Conservation (phyloP, 1,140 invertebrate species). For the Atta cephalotes region DNA sequence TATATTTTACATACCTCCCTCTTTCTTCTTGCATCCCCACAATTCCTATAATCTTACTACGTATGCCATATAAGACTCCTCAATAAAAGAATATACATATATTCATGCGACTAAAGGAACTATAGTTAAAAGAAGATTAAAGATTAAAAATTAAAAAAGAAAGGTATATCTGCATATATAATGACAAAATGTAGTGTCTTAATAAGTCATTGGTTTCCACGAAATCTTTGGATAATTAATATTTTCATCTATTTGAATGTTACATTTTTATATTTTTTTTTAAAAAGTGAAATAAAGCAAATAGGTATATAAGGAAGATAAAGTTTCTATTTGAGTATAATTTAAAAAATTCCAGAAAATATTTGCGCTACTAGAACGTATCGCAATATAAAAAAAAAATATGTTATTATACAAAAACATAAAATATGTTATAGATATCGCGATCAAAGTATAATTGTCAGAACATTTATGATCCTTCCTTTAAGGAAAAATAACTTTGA, state of each 20-base stretch:
- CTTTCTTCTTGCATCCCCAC: constrained; percentile 17
- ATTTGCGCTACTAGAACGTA: not conserved
- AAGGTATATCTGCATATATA: not conserved
- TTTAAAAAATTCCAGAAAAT: not conserved
- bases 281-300: not conserved
- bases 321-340: not conserved
- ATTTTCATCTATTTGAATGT: not conserved
- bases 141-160: too few species aligned
- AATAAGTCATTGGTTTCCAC: not conserved
- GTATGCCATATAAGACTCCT: constrained; percentile 62
- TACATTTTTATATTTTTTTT: not conserved
- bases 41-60: constrained; percentile 52
- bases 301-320: not conserved
- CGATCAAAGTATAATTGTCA: too few species aligned
- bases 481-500: not conserved
- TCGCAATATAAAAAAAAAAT: not conserved
- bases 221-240: not conserved
- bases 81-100: constrained; percentile 75
- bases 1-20: constrained; percentile 80
- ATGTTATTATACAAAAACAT: not conserved
- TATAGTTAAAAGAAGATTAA: not conserved
- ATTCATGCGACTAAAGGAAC: constrained; percentile 38
- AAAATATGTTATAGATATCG: not conserved
- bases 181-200: not conserved
- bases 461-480: not conserved